A percentile compares a stretch with the other conserved stretches of the same genome.
Conservation (phyloP, 2,888 invertebrate genomes). For the Drosophila koepferae region DNA sequence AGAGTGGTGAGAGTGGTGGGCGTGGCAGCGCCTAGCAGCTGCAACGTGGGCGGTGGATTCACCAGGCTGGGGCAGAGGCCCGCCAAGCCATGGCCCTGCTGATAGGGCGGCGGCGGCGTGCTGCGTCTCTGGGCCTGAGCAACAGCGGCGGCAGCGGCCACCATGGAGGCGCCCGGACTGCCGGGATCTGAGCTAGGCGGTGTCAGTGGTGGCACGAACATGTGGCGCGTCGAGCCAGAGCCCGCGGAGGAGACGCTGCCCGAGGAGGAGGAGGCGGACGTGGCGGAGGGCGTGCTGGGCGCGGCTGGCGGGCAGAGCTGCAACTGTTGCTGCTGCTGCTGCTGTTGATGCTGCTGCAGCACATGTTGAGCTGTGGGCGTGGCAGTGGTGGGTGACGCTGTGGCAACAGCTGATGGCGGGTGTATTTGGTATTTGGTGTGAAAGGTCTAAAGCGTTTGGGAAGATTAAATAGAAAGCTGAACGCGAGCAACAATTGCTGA, state of each 20-base stretch:
- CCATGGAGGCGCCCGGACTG: slow-evolving; percentile 90
- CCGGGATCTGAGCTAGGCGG: slow-evolving; percentile 96
- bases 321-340: slow-evolving; percentile 71
- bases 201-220: slow-evolving; percentile 94
- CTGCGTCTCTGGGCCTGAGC: slow-evolving; percentile 77
- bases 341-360: slow-evolving; percentile 69
- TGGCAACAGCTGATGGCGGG: slow-evolving; percentile 70
- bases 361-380: slow-evolving; percentile 77
- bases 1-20: slow-evolving; percentile 71
- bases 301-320: slow-evolving; percentile 82
- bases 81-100: slow-evolving; percentile 80
- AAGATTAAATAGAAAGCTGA: slow-evolving; percentile 21
- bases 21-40: slow-evolving; percentile 59
- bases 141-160: slow-evolving; percentile 86
- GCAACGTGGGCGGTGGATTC: slow-evolving; percentile 63
- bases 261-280: slow-evolving; percentile 85
- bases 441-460: slow-evolving; percentile 72
- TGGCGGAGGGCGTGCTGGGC: slow-evolving; percentile 77
- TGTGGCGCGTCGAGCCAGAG: slow-evolving; percentile 86
- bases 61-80: slow-evolving; percentile 81
- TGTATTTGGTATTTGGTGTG: slow-evolving; percentile 84
- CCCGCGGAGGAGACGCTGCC: slow-evolving; percentile 83
- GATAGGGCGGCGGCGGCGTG: slow-evolving; percentile 83
- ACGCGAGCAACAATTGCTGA: slow-evolving; percentile 16
- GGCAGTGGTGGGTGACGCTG: slow-evolving; percentile 64